Conservation (phyloP, 1,140 invertebrate species). For the Archivesica marissinica region DNA sequence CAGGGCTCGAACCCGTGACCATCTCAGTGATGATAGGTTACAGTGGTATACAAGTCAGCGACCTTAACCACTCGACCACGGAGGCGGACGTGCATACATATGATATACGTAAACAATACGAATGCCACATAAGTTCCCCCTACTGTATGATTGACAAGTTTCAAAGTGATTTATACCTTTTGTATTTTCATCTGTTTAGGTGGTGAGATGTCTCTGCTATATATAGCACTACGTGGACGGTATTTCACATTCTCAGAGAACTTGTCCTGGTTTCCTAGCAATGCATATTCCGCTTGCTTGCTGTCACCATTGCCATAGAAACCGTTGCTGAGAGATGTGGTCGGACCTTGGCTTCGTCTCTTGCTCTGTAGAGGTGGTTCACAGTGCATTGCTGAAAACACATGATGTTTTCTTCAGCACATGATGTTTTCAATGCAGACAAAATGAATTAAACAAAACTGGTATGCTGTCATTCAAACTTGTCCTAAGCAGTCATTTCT, state of each 20-base stretch:
- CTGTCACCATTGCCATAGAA: constrained; percentile 61
- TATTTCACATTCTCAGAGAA: constrained; percentile 80
- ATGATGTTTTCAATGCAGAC: no score
- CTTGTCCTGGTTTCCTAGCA: constrained; percentile 80
- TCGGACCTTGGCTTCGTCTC: constrained; percentile 71
- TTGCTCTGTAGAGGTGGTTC: constrained; percentile 82
- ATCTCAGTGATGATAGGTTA: no score
- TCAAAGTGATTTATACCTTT: constrained; percentile 55
- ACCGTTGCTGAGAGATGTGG: constrained; percentile 68
- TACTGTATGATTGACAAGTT: not conserved
- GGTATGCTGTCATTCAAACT: no score
- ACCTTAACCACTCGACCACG: no score
- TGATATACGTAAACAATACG: no score
- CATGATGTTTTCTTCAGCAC: not conserved
- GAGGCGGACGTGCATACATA: no score
- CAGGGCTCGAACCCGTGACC: no score
- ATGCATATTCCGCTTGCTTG: constrained; percentile 68
- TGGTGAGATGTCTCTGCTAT: constrained; percentile 64
- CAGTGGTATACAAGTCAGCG: no score
- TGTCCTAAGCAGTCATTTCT: no score
- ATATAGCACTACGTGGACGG: constrained; percentile 57
- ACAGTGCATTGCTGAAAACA: constrained; percentile 64
- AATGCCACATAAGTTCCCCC: no score
- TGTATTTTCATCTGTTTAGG: constrained; percentile 76
- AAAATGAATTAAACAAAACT: no score